Base-by-base conservation (phyloP, 2,113 vertebrate species). In the Pangasianodon hypophthalmus region DNA sequence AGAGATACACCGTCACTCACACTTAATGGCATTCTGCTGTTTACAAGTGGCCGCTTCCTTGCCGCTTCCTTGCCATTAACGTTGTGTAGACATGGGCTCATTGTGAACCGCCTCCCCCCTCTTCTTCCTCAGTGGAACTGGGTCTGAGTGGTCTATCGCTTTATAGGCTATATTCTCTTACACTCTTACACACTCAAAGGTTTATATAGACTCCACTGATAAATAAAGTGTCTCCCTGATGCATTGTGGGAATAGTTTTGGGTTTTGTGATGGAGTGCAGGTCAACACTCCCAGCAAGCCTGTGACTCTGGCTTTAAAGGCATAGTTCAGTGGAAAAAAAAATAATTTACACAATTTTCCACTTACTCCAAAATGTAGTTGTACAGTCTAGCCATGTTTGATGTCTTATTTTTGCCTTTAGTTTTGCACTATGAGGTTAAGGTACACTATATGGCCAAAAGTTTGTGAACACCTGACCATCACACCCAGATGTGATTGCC, bases 21-120 rank as follows among this genome's bases (percentile, higher is more conserved):
- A 56, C 85, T 90, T 92, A 91, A 92, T 93, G 87, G 88, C 77
- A 88, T 92, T 92, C 91, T 90, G 80, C 50, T 91, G 89, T 93
- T 92, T 92, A 93, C 90, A 91, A 91, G 89, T 89, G 88, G 84
- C 87, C 64, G 83, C 91, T 90, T 91, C 84, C 82, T 90, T 44
- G 84, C 87, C 64, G 83, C 91, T 90, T 91, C 84, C 82, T 90
- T 44, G 60, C 87, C 91, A 90, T 91, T 91, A 91, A 84, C 6
- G 82, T 88, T 44, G 88, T 91, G 85, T 90, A 91, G 86, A 91
- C 89, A 91, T 79, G 64, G 88, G 67, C 86, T 86, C 60, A 86
- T 86, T 91, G 88, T 89, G 85, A 88, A 92, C 89, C 54, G 29
- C 56, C 67, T 41, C 41, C 46, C 24, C 46, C 7, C 24, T 29